phyloP scores from a whole-genome alignment of 1,140 invertebrate genomes.

The Radopholus similis region DNA sequence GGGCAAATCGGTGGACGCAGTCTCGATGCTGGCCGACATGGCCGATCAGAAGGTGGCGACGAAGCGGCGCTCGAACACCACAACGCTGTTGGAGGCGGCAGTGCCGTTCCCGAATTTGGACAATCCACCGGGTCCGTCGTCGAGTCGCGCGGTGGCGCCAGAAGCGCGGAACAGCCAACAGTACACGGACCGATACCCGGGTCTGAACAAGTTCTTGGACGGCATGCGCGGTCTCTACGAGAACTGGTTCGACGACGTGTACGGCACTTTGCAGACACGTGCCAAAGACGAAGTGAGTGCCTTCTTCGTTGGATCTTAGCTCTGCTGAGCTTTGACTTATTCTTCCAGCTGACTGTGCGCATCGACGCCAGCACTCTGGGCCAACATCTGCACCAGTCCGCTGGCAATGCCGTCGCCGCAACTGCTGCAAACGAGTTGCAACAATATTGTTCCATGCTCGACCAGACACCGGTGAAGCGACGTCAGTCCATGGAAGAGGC shows the following conservation, averaged over 20 bases:
- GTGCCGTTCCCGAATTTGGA: slow-evolving; percentile 10
- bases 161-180: background rate
- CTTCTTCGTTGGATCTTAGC: background rate
- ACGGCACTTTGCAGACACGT: background rate
- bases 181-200: slow-evolving; percentile 32
- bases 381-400: background rate
- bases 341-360: too few species aligned
- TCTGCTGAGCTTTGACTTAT: too few species aligned
- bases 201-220: slow-evolving; percentile 25
- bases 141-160: background rate
- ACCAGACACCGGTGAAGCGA: background rate
- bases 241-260: slow-evolving; percentile 33
- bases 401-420: background rate
- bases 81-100: background rate
- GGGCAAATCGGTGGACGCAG: slow-evolving; percentile 11
- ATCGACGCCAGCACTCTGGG: too few species aligned
- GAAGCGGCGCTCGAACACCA: background rate
- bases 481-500: background rate
- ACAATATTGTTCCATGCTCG: background rate
- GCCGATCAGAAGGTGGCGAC: slow-evolving; percentile 1
- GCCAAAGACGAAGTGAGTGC: background rate
- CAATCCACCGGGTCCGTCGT: background rate
- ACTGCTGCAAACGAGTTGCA: background rate
- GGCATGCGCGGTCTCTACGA: slow-evolving; percentile 24
- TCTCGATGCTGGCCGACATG: slow-evolving; percentile 17